phyloP scores from a whole-genome alignment of 2,113 vertebrate species.

The Megaleporinus macrocephalus region DNA sequence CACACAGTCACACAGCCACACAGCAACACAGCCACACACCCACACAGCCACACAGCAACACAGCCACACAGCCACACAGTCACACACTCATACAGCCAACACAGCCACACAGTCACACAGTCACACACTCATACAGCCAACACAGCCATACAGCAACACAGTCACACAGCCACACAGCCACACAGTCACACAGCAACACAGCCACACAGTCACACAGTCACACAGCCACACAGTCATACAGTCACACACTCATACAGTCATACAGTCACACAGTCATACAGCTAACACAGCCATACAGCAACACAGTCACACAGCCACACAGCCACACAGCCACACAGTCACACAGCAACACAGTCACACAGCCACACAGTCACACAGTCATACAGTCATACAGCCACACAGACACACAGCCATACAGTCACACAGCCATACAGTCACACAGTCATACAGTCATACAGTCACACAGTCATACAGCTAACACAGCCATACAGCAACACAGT shows the following conservation, averaged over 20 bases:
- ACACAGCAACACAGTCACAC: constrained; percentile 35
- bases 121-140: no score
- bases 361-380: constrained; percentile 12
- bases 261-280: constrained; percentile 6
- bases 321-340: no score
- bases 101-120: neutral
- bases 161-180: neutral
- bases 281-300: constrained; percentile 55
- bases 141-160: no score
- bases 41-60: neutral
- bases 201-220: neutral
- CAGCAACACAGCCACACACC: neutral
- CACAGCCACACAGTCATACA: constrained; percentile 2
- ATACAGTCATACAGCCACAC: no score
- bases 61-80: neutral
- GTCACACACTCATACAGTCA: constrained; percentile 17
- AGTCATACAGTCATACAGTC: no score
- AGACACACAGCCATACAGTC: constrained; percentile 56
- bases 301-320: constrained; percentile 22
- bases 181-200: neutral
- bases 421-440: constrained; percentile 25
- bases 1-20: neutral
- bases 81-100: no score
- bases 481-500: constrained; percentile 52
- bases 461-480: no score